Evolutionary conservation across 1,140 invertebrate genomes (phyloP).

Genomic region (Galendromus occidentalis): DNA sequence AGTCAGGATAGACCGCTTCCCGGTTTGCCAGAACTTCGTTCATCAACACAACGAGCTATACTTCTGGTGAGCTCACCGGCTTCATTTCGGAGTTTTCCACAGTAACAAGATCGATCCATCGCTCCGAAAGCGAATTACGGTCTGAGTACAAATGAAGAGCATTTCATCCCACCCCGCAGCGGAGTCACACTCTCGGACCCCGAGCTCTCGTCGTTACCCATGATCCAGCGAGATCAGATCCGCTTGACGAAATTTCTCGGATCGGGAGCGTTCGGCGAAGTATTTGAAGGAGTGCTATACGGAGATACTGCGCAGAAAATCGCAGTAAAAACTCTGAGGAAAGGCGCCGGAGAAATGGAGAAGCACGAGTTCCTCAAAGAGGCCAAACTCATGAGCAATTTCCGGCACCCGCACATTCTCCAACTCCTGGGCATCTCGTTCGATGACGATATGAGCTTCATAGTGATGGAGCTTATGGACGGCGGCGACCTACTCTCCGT

Average conservation of each 20-base stretch:
- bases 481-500: constrained; percentile 81
- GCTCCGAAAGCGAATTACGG: too few species aligned
- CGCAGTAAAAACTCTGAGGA: constrained; percentile 37
- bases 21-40: constrained; percentile 43
- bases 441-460: constrained; percentile 72
- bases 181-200: constrained; percentile 34
- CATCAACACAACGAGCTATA: constrained; percentile 64
- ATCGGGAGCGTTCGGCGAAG: constrained; percentile 89
- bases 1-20: constrained; percentile 64
- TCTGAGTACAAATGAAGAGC: not conserved
- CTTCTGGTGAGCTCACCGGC: constrained; percentile 24
- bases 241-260: constrained; percentile 68
- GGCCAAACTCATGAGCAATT: constrained; percentile 87
- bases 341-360: constrained; percentile 38
- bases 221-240: constrained; percentile 56
- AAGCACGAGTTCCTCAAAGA: constrained; percentile 89
- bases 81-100: not conserved
- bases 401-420: constrained; percentile 85
- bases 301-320: not conserved
- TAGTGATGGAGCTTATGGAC: constrained; percentile 92
- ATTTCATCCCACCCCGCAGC: constrained; percentile 24
- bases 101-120: too few species aligned
- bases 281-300: constrained; percentile 55
- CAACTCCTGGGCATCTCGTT: constrained; percentile 77
- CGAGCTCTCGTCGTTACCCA: constrained; percentile 52